Base-by-base conservation (phyloP, 1,140 invertebrate genomes). In the Drosophila sp. region DNA sequence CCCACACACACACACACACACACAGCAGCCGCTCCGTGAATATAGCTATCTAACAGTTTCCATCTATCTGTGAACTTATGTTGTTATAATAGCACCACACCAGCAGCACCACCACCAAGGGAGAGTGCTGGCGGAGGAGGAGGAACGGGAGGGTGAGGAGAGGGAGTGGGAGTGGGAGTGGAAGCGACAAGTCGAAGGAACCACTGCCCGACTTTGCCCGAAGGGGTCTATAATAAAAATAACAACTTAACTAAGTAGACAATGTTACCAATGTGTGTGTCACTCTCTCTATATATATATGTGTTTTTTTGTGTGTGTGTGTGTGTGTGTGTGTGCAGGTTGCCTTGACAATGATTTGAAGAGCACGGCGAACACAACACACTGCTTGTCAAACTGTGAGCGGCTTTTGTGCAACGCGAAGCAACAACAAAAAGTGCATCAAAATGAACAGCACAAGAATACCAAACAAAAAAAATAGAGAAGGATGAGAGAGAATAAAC, bases 231-330 rank as follows among this genome's bases (percentile, higher is more conserved):
- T 81, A 86, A 81, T 84, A 87, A 86, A 87, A 87, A 86, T 76
- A 86, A 87, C 81, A 86, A 81, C 78, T 81, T 86, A 86, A 86
- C 81, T 78, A 87, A 86, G 82, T 76, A 73, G 76, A 82, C 53
- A 74, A 70, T 66, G 74, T 65, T 63, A 21, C 2, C 51, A 36
- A 43, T 50, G 34, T 63, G 21, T 51, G 40, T 45, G n/a, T 32
- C 34, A 16, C 9, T 7, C n/a, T 32, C 25, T 27, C 7, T 59
- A 16, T 48, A 16, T 36, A 32, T 46, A 27, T 21, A 7, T 40
- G 8, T 54, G 36, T 4, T 41, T 56, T 18, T 56, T 16, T 25
- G 11, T 25, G 53, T 41, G 50, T 36, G 32, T 53, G 16, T 53
- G 29, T n/a, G 4, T 13, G 8, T 14, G 7, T 38, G 14, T 40